phyloP scores from a whole-genome alignment of 64 coral and sea anemone species.

The Dendrophyllia cribrosa region DNA sequence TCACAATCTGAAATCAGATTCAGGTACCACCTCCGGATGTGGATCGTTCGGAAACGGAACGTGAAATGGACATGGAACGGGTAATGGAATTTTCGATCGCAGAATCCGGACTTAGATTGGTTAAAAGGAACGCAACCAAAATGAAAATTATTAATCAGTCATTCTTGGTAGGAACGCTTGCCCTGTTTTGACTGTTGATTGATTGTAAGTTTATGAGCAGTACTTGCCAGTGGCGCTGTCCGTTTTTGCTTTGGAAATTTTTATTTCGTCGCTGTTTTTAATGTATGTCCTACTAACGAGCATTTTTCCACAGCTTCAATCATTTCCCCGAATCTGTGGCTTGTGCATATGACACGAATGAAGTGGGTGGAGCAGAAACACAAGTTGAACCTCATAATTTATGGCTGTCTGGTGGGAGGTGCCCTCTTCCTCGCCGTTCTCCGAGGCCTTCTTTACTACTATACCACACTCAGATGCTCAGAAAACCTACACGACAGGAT shows the following conservation, averaged over 20 bases:
- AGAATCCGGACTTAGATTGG: too few species aligned
- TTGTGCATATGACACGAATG: conserved; percentile 85
- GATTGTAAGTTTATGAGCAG: not conserved
- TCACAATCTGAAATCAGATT: too few species aligned
- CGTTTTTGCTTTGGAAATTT: not conserved
- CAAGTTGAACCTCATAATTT: conserved; percentile 93
- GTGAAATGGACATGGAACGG: too few species aligned
- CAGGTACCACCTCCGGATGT: too few species aligned
- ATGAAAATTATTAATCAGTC: too few species aligned
- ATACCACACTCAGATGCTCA: conserved; percentile 84
- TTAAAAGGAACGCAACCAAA: too few species aligned
- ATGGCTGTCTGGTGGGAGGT: conserved; percentile 84
- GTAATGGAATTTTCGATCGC: too few species aligned
- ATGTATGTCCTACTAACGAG: too few species aligned
- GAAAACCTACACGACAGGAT: conserved; percentile 89
- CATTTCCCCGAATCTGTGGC: conserved; percentile 93
- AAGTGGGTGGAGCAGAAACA: conserved; percentile 94
- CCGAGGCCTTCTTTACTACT: conserved; percentile 87
- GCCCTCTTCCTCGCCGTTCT: conserved; percentile 85
- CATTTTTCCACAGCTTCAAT: conserved; percentile 69
- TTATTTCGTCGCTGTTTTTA: not conserved
- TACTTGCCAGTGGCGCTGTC: not conserved
- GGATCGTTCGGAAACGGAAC: too few species aligned
- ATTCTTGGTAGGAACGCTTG: too few species aligned
- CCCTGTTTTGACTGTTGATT: too few species aligned